Evolutionary conservation across 35 echinoderm and acorn worm genomes (phyloP).

Genomic region (Stichopus chloronotus): DNA sequence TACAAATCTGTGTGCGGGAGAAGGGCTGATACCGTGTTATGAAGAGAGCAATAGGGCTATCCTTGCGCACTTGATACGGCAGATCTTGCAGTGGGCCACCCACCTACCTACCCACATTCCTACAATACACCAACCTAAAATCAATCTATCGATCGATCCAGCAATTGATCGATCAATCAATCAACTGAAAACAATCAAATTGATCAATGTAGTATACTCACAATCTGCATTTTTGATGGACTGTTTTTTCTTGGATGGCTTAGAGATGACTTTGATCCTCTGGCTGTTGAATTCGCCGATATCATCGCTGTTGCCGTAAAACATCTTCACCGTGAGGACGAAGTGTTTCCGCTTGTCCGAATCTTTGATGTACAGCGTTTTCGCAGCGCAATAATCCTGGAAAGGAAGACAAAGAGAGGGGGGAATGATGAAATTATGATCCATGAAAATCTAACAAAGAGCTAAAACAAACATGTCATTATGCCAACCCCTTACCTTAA

Average conservation of each 20-base stretch:
- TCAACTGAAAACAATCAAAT: neutral
- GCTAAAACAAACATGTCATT: no score
- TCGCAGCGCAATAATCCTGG: constrained; percentile 98
- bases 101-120: no score
- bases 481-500: no score
- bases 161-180: neutral
- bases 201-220: constrained; percentile 56
- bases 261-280: constrained; percentile 99
- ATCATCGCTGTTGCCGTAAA: constrained; percentile 93
- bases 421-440: no score
- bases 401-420: neutral
- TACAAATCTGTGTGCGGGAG: no score
- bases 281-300: constrained; percentile 98
- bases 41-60: no score
- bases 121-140: no score
- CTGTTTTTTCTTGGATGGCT: constrained; percentile 99
- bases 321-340: constrained; percentile 97
- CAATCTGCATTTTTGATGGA: constrained; percentile 98
- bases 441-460: no score
- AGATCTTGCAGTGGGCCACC: no score
- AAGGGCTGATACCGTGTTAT: no score
- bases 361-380: constrained; percentile 95
- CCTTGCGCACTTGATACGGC: no score
- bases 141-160: no score
- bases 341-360: constrained; percentile 99